Conservation (phyloP, 1,140 invertebrate species). For the Choristoneura fumiferana region DNA sequence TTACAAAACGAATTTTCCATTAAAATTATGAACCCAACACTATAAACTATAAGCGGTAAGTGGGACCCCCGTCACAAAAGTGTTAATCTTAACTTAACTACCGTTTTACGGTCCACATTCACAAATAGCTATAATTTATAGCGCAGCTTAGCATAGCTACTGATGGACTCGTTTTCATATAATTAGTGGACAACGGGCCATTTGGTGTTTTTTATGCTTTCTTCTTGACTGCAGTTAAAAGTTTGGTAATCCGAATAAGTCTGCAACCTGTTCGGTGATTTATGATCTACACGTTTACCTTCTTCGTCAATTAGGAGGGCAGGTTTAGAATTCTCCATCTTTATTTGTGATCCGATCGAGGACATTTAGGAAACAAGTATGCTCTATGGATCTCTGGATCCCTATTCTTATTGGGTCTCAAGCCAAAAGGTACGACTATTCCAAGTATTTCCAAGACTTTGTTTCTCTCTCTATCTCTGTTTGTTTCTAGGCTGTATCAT, state of each 20-base stretch:
- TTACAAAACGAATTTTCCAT: too few relatives aligned
- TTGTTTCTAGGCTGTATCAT: too few relatives aligned
- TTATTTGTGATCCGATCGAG: too few relatives aligned
- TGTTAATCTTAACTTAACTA: constrained; percentile 66
- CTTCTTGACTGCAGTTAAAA: constrained; percentile 2
- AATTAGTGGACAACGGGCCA: constrained; percentile 5
- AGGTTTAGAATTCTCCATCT: too few relatives aligned
- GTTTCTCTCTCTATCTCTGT: too few relatives aligned
- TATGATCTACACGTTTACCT: neutral
- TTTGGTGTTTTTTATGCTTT: constrained; percentile 25
- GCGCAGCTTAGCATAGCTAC: constrained; percentile 49
- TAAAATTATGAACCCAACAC: too few relatives aligned
- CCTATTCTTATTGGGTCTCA: too few relatives aligned
- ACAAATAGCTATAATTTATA: constrained; percentile 58
- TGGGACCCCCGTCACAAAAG: constrained; percentile 25
- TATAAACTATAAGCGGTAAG: neutral
- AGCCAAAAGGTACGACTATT: too few relatives aligned
- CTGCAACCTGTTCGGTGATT: neutral
- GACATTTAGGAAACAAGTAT: too few relatives aligned
- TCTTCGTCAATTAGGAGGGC: too few relatives aligned
- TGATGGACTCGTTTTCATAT: constrained; percentile 35
- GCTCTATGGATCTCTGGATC: too few relatives aligned
- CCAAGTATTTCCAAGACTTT: too few relatives aligned
- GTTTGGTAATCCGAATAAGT: constrained; percentile 4
- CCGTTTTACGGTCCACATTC: constrained; percentile 59